These are phyloP conservation scores for Ardeotis arabs DNA, from an alignment of 2,113 vertebrate species.

Conservation along the genomic window DNA sequence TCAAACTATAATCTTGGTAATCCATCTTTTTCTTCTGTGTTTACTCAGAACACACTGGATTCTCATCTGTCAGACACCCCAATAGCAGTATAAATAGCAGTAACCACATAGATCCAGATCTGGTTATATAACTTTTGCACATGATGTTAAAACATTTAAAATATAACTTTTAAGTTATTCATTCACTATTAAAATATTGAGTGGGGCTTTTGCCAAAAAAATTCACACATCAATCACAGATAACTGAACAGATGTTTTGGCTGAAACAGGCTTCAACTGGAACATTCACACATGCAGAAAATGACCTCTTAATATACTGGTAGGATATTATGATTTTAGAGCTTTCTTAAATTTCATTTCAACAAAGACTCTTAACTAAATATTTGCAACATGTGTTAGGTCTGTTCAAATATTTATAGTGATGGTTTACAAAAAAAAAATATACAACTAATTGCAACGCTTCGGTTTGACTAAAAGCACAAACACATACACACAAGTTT, in stretches of 20 bases:
- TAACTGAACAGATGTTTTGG: background rate
- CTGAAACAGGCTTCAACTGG: background rate
- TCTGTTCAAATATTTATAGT: conserved; percentile 23
- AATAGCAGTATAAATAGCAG: background rate
- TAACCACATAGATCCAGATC: background rate
- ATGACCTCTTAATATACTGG: background rate
- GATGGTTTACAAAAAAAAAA: background rate
- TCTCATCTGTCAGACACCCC: background rate
- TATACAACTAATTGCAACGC: background rate
- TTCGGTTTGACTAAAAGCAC: background rate
- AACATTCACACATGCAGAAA: background rate
- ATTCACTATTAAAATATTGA: background rate
- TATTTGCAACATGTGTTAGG: background rate
- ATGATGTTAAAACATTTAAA: background rate
- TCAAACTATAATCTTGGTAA: background rate
- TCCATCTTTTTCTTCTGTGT: background rate
- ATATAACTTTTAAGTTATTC: background rate
- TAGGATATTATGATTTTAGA: background rate
- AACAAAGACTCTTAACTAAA: conserved; percentile 9
- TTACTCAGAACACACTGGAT: background rate
- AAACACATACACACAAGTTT: background rate
- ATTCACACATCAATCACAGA: background rate
- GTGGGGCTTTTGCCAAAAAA: background rate
- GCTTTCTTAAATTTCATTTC: background rate
- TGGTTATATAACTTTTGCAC: background rate